These are phyloP conservation scores for Podotricha telesiphe DNA, from an alignment of 2,888 invertebrate species.

Conservation along the genomic window DNA sequence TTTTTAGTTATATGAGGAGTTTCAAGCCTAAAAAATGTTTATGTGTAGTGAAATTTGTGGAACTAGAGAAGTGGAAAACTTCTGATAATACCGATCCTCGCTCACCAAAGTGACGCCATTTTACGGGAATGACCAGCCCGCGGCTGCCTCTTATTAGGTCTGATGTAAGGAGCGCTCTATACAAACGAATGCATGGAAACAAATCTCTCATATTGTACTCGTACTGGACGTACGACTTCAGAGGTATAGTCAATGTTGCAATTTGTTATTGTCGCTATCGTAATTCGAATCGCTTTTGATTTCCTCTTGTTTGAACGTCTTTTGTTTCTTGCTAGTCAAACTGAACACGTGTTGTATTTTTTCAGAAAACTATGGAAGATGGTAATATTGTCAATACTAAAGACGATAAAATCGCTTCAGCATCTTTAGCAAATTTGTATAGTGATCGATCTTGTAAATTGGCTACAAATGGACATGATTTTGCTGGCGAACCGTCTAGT, in stretches of 20 bases:
- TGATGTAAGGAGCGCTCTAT: conserved; percentile 77
- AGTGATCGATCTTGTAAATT: conserved; percentile 69
- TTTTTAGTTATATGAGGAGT: conserved; percentile 57
- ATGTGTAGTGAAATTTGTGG: conserved; percentile 60
- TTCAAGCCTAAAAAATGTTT: conserved; percentile 64
- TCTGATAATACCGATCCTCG: conserved; percentile 79
- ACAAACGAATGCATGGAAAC: conserved; percentile 80
- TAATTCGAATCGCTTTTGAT: conserved; percentile 71
- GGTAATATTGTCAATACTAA: conserved; percentile 75
- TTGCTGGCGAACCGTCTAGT: conserved; percentile 50
- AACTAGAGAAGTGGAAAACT: conserved; percentile 61
- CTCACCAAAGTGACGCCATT: conserved; percentile 83
- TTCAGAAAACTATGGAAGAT: conserved; percentile 84
- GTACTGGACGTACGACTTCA: conserved; percentile 82
- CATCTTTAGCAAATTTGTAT: conserved; percentile 66
- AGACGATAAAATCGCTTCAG: conserved; percentile 71
- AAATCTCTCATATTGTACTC: conserved; percentile 77
- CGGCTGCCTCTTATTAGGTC: conserved; percentile 80
- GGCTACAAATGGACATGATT: conserved; percentile 73
- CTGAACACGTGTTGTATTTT: conserved; percentile 72
- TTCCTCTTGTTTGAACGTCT: conserved; percentile 78
- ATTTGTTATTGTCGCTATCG: conserved; percentile 61
- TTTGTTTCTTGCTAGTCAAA: conserved; percentile 75
- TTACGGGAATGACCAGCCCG: conserved; percentile 84
- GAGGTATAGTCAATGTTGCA: conserved; percentile 65